Conservation (phyloP, 1,140 invertebrate species). For the Scylla paramamosain region DNA sequence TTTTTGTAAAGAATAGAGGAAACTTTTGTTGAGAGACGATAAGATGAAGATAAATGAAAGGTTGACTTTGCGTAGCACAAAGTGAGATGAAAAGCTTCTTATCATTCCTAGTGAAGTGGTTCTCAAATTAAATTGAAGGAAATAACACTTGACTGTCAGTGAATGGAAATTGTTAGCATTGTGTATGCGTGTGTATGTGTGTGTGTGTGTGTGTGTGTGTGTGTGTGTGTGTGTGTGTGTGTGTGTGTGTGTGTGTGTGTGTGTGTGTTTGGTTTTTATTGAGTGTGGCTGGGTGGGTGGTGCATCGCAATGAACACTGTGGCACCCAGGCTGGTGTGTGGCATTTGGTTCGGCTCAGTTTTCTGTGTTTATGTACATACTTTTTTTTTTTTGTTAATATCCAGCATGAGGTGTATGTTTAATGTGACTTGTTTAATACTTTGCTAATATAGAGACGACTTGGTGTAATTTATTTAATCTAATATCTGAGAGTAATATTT, state of each 20-base stretch:
- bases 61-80: not conserved
- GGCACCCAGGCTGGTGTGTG: not conserved
- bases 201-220: too few relatives aligned
- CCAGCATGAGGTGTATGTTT: not conserved
- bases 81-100: not conserved
- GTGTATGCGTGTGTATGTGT: not conserved
- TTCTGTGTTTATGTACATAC: not conserved
- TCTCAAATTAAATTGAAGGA: not conserved
- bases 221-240: not conserved
- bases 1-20: not conserved
- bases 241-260: too few relatives aligned
- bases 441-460: not conserved
- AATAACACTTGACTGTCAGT: not conserved
- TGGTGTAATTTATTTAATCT: conserved; percentile 24
- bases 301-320: too few relatives aligned
- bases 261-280: not conserved
- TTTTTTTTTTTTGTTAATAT: not conserved
- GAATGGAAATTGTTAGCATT: too few relatives aligned
- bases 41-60: not conserved
- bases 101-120: not conserved
- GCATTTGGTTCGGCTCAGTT: not conserved
- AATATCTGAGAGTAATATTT: not conserved
- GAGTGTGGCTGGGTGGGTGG: too few relatives aligned
- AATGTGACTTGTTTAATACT: not conserved
- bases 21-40: too few relatives aligned